Conservation (phyloP, 2,888 invertebrate species). For the Xiphydria camelus region DNA sequence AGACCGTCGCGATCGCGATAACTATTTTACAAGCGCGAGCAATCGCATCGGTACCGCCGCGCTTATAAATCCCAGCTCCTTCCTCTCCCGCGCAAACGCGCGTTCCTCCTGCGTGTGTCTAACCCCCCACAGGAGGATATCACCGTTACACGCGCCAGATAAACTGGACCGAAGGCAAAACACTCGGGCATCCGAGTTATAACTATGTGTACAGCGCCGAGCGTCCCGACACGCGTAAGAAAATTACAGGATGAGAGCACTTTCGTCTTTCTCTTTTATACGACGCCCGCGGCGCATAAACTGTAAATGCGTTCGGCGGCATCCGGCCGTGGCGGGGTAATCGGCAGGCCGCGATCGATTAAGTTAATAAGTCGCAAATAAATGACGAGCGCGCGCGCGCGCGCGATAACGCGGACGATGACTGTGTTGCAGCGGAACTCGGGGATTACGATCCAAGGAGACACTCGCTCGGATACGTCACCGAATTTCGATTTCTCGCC, state of each 20-base stretch:
- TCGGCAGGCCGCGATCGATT: constrained; percentile 17
- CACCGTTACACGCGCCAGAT: too few species aligned
- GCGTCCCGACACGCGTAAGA: constrained; percentile 10
- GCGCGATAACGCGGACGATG: not conserved
- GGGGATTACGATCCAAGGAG: constrained; percentile 91
- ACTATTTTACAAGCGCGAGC: too few species aligned
- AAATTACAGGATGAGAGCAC: constrained; percentile 26
- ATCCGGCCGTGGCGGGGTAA: constrained; percentile 16
- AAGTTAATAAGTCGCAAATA: constrained; percentile 25
- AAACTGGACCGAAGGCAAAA: too few species aligned
- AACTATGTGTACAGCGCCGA: too few species aligned
- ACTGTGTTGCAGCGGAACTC: constrained; percentile 77
- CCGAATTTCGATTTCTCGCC: constrained; percentile 90
- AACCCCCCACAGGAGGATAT: too few species aligned
- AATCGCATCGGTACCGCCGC: too few species aligned
- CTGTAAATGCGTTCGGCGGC: constrained; percentile 23
- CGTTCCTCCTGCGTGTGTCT: too few species aligned
- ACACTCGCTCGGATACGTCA: constrained; percentile 88
- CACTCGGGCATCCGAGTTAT: too few species aligned
- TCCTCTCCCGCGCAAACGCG: too few species aligned
- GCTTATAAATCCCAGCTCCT: too few species aligned
- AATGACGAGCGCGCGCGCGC: constrained; percentile 13
- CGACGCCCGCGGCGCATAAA: constrained; percentile 19
- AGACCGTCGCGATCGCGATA: too few species aligned
- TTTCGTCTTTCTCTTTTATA: constrained; percentile 19